These are phyloP conservation scores for Acrobasis consociella DNA, from an alignment of 2,888 invertebrate species.

Conservation along the genomic window DNA sequence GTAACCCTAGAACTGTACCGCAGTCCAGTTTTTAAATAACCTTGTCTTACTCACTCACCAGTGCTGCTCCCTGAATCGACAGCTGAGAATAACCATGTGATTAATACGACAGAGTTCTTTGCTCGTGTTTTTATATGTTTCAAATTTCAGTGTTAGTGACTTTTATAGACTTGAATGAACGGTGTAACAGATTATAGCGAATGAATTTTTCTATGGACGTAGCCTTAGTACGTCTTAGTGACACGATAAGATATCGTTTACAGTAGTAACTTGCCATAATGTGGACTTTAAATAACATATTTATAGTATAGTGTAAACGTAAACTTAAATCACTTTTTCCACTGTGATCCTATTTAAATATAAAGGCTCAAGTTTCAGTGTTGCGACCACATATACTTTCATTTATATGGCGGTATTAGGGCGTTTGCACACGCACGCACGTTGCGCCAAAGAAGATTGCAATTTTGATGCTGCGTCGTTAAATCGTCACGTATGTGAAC, in stretches of 20 bases:
- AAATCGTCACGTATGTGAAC: constrained; percentile 22
- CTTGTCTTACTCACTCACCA: constrained; percentile 26
- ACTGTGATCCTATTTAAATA: constrained; percentile 81
- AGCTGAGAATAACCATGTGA: constrained; percentile 25
- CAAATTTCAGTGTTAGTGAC: constrained; percentile 50
- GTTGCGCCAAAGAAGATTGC: constrained; percentile 4
- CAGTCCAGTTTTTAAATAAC: constrained; percentile 73
- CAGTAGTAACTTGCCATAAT: constrained; percentile 80
- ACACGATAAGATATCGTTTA: constrained; percentile 64
- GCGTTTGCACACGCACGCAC: constrained; percentile 24
- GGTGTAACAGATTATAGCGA: constrained; percentile 67
- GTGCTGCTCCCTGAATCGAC: constrained; percentile 35
- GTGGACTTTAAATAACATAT: constrained; percentile 72
- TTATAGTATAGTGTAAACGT: constrained; percentile 68
- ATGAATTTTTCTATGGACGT: constrained; percentile 76
- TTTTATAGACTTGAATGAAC: constrained; percentile 36
- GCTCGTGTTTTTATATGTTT: constrained; percentile 34
- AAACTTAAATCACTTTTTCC: constrained; percentile 80
- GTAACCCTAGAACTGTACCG: constrained; percentile 75
- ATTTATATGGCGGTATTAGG: constrained; percentile 38
- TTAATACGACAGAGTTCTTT: constrained; percentile 27
- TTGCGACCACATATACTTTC: constrained; percentile 62
- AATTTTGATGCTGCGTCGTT: not conserved
- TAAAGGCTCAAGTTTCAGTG: constrained; percentile 77
- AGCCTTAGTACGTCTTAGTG: constrained; percentile 66